These are phyloP conservation scores for Todiramphus chloris DNA, from an alignment of 2,113 vertebrate species.

Conservation along the genomic window DNA sequence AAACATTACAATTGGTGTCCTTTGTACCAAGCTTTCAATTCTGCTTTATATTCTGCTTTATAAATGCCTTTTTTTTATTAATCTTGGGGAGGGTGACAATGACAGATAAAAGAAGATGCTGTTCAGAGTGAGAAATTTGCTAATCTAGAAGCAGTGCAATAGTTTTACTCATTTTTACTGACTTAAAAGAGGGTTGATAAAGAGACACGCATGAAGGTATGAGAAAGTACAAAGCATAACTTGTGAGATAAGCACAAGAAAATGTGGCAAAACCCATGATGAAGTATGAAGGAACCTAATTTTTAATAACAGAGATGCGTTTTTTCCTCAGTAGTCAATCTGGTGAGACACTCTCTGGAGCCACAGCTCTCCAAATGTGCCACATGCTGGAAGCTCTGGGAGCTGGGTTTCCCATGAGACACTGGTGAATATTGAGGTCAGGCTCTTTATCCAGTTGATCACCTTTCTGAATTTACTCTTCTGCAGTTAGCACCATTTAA, in stretches of 20 bases:
- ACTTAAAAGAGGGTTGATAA: neutral
- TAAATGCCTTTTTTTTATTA: neutral
- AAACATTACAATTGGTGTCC: conserved; percentile 20
- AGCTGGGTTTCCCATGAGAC: neutral
- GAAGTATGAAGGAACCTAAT: neutral
- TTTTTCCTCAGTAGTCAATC: neutral
- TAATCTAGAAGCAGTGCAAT: neutral
- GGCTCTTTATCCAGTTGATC: neutral
- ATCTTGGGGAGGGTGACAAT: neutral
- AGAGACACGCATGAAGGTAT: neutral
- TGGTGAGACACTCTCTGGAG: neutral
- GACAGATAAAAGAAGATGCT: neutral
- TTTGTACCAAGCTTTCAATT: conserved; percentile 29
- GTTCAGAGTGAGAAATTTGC: neutral
- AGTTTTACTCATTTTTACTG: neutral
- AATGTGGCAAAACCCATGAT: neutral
- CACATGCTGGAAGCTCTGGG: neutral
- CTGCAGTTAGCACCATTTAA: neutral
- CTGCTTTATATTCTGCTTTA: conserved; percentile 22
- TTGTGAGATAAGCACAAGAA: conserved; percentile 26
- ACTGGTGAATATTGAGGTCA: neutral
- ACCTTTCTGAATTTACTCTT: neutral
- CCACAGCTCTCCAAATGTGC: neutral
- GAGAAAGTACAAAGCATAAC: neutral
- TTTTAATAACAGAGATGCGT: neutral